These are phyloP conservation scores for Psilopsiagon aymara DNA, from an alignment of 2,113 vertebrate species.

Conservation along the genomic window DNA sequence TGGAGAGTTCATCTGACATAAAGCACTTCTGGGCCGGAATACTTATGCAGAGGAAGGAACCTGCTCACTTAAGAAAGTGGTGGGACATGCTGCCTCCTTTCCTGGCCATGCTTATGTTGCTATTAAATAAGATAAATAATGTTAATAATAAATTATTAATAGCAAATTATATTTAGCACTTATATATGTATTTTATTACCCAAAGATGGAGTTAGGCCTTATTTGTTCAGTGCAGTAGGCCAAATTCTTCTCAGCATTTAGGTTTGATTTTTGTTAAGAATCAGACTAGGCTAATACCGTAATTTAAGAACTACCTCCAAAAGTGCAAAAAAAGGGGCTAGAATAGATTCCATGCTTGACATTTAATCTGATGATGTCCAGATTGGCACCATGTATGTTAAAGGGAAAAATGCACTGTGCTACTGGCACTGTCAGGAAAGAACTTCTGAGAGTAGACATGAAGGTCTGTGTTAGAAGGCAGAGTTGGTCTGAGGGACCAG, in stretches of 20 bases:
- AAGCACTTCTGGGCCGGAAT: constrained; percentile 39
- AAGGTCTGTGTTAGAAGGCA: neutral
- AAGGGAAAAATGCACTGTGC: neutral
- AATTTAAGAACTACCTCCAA: neutral
- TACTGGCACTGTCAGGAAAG: neutral
- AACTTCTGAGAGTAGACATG: neutral
- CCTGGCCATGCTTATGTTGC: neutral
- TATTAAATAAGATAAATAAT: constrained; percentile 54
- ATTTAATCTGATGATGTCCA: neutral
- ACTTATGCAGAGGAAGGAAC: constrained; percentile 46
- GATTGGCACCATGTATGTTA: neutral
- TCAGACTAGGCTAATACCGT: neutral
- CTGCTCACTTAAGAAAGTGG: constrained; percentile 39
- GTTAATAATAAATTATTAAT: constrained; percentile 55
- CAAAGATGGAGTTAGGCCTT: neutral
- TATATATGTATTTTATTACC: constrained; percentile 14
- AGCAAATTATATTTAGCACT: constrained; percentile 35
- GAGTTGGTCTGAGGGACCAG: neutral
- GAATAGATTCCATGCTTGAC: neutral
- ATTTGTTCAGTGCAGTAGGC: neutral
- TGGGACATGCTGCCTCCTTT: constrained; percentile 26
- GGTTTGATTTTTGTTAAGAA: neutral
- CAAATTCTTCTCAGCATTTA: neutral
- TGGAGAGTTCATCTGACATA: constrained; percentile 13
- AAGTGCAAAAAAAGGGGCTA: neutral